Base-by-base conservation (phyloP, 2,888 invertebrate genomes). In the Scaptomyza tumidula region DNA sequence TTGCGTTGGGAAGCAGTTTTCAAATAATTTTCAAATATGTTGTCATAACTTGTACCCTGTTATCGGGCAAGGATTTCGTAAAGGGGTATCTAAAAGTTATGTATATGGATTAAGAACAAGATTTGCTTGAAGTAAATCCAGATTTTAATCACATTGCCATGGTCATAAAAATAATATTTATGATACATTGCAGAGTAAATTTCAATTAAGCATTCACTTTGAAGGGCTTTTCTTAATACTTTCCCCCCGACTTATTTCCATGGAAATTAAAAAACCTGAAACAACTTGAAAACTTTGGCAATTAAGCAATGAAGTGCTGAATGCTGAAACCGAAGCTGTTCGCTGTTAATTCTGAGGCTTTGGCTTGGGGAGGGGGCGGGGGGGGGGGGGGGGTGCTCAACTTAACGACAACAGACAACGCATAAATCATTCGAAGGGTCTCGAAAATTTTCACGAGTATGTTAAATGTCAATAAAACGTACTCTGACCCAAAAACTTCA, bases 401-500 rank as follows among this genome's bases (percentile, higher is more conserved):
- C 19, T 10, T 35, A 50, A 19, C 19, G 19, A n/a, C 13, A 16
- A 24, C 24, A 24, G 5, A 33, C 13, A n/a, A n/a, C 49, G 52
- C 58, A 73, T 73, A 69, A 73, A 56, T 69, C 60, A 63, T 57
- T 48, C 41, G 10, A 13, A 19, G 6, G 6, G 13, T 6, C 37
- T 41, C 9, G 33, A 27, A 45, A 73, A 59, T 49, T 41, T 73
- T 77, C 61, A 57, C 57, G 66, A 67, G 68, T 79, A 56, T 83
- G 86, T 80, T 83, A 83, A 86, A 72, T 83, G 83, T 80, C 83
- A 81, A 86, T 86, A 78, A 83, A 80, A 80, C 55, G 50, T 52
- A 67, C 52, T 43, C 54, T 55, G 63, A 65, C 67, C 74, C 60
- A 59, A 69, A 69, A 76, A 76, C 57, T 71, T 68, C 81, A 78